Evolutionary conservation across 1,140 invertebrate genomes (phyloP), one percentile per base, ranked within the genome.

Genomic region (Tetragnatha versicolor): DNA sequence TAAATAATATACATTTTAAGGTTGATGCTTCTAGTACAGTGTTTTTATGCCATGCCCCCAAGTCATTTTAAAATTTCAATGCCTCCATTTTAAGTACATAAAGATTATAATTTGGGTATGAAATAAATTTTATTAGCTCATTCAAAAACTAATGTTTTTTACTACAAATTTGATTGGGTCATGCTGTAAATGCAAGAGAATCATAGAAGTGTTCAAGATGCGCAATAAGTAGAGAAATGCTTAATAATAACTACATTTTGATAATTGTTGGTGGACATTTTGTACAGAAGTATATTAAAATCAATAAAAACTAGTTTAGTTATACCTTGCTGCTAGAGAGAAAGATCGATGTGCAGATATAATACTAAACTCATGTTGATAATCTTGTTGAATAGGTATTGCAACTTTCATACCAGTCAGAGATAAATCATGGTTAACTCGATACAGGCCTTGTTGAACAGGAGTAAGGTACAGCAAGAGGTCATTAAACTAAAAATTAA

Each of bases 341-440:
- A 92, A 92, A 31, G 91, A 92, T 69, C 91, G 86, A 29, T 90
- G 88, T 3, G 88, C 88, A 82, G 86, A 87, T 42, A 90, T 89
- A 69, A 91, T 87, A 82, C 85, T 89, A 81, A 91, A 90, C 82
- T 91, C 90, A 81, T 88, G 89, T 72, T 87, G 85, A 81, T 87
- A 89, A 66, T 89, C 89, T 37, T 81, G 75, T 25, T 83, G 78
- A 27, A 68, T 72, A 29, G 81, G 79, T 22, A 81, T 77, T 27
- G 37, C 83, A 80, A 93, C 88, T 88, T 89, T 87, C 91, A 93
- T 89, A 83, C 90, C 87, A 84, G 87, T 82, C 83, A 92, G 82
- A 82, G 89, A 85, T 79, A 91, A 84, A 84, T 91, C 87, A 85
- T 91, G 85, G 85, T 91, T 88, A 72, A 90, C 85, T 49, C 83